Conservation (phyloP, 2,113 vertebrate genomes). For the Oncorhynchus nerka region DNA sequence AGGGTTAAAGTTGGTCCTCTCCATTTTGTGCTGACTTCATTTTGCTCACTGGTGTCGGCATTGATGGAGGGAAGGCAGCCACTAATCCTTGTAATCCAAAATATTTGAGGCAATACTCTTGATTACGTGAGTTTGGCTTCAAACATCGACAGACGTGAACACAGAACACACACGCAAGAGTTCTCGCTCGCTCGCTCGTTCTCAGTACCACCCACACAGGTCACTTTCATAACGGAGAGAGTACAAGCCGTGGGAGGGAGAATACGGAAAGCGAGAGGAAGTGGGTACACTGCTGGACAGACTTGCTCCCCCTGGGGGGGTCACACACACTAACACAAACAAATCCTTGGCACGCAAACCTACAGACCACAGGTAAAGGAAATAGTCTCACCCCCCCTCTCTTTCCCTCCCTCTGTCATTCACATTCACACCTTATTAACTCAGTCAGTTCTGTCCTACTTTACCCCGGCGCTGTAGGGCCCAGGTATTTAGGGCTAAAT, state of each 20-base stretch:
- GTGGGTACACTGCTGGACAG: constrained; percentile 62
- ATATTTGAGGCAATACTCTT: constrained; percentile 45
- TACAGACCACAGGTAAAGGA: neutral
- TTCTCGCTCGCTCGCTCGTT: constrained; percentile 59
- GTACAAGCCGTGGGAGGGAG: constrained; percentile 70
- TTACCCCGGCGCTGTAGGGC: constrained; percentile 56
- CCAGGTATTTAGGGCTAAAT: constrained; percentile 65
- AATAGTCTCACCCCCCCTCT: neutral
- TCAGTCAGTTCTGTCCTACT: constrained; percentile 63
- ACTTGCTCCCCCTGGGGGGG: constrained; percentile 50
- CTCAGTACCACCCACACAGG: constrained; percentile 73
- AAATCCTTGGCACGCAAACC: neutral
- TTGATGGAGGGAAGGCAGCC: constrained; percentile 23
- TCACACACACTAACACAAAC: constrained; percentile 22
- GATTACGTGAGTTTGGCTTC: constrained; percentile 52
- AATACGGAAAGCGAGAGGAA: constrained; percentile 40
- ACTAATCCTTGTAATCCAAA: constrained; percentile 34
- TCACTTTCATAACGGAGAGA: constrained; percentile 74
- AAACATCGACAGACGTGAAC: neutral
- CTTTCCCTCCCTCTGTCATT: constrained; percentile 29
- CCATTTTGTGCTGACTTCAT: constrained; percentile 33
- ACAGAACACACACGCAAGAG: constrained; percentile 2
- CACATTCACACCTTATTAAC: constrained; percentile 50
- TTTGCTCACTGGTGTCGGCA: constrained; percentile 29
- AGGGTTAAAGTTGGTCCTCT: neutral